These are phyloP conservation scores for Amphiprion clarkii DNA, from an alignment of 2,797 vertebrate species.

Conservation along the genomic window DNA sequence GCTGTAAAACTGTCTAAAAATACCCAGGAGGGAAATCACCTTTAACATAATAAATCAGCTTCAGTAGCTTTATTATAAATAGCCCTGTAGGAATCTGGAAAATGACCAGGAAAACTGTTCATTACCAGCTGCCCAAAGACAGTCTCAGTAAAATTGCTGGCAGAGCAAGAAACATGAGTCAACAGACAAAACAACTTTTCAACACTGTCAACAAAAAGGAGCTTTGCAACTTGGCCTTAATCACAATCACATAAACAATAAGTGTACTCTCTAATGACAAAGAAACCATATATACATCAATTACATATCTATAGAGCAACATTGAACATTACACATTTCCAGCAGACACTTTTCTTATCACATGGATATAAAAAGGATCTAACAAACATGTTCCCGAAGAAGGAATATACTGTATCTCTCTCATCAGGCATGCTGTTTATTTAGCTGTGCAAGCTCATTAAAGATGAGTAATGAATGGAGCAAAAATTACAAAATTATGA, in stretches of 20 bases:
- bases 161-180: constrained; percentile 32
- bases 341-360: constrained; percentile 33
- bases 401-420: constrained; percentile 23
- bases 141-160: constrained; percentile 21
- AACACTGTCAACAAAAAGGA: constrained; percentile 33
- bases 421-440: constrained; percentile 71
- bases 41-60: constrained; percentile 57
- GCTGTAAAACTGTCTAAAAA: constrained; percentile 61
- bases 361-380: constrained; percentile 20
- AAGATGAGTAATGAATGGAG: constrained; percentile 58
- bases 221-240: constrained; percentile 17
- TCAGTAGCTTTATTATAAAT: constrained; percentile 54
- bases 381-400: constrained; percentile 19
- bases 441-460: constrained; percentile 41
- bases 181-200: constrained; percentile 40
- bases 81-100: constrained; percentile 57
- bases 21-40: constrained; percentile 62
- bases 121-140: constrained; percentile 37
- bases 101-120: constrained; percentile 58
- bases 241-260: constrained; percentile 25
- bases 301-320: constrained; percentile 12
- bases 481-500: constrained; percentile 34
- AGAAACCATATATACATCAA: constrained; percentile 1
- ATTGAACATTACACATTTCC: constrained; percentile 9
- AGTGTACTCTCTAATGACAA: constrained; percentile 7